These are phyloP conservation scores for Rhadinocentrus ornatus DNA, from an alignment of 2,797 vertebrate genomes.

Conservation along the genomic window DNA sequence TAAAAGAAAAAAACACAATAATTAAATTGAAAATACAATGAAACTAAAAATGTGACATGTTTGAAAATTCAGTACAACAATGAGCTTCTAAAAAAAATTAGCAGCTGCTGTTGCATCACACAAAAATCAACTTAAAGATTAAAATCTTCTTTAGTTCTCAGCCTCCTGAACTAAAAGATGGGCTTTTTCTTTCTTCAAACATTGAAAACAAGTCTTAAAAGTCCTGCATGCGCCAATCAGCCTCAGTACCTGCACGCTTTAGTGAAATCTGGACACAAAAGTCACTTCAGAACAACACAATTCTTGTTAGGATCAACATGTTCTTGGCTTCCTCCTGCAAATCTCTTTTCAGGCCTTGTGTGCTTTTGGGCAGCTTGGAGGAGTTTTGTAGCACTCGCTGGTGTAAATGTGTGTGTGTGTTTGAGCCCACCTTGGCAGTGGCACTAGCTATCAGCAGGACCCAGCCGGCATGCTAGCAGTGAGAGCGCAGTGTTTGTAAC, in stretches of 20 bases:
- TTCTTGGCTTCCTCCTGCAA: slow-evolving; percentile 61
- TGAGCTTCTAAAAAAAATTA: background rate
- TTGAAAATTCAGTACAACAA: background rate
- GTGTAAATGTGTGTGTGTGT: slow-evolving; percentile 46
- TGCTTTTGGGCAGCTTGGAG: slow-evolving; percentile 57
- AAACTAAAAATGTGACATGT: background rate
- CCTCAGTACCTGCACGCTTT: background rate
- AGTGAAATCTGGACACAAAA: background rate
- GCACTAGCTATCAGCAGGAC: slow-evolving; percentile 68
- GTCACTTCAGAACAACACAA: background rate
- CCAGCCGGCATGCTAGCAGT: slow-evolving; percentile 74
- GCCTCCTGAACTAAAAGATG: background rate
- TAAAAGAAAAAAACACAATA: too few relatives aligned
- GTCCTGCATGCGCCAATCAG: too few relatives aligned
- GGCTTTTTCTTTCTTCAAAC: background rate
- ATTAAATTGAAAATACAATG: background rate
- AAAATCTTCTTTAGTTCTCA: background rate
- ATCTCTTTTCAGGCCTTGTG: slow-evolving; percentile 53
- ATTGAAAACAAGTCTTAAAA: background rate
- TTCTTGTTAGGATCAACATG: slow-evolving; percentile 50
- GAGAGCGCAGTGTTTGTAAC: slow-evolving; percentile 68
- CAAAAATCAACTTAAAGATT: background rate
- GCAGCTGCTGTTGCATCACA: background rate
- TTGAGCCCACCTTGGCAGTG: slow-evolving; percentile 67
- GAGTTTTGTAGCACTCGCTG: slow-evolving; percentile 52